These are phyloP conservation scores for Tetragonula clypearis DNA, from an alignment of 1,140 invertebrate genomes.

Conservation along the genomic window DNA sequence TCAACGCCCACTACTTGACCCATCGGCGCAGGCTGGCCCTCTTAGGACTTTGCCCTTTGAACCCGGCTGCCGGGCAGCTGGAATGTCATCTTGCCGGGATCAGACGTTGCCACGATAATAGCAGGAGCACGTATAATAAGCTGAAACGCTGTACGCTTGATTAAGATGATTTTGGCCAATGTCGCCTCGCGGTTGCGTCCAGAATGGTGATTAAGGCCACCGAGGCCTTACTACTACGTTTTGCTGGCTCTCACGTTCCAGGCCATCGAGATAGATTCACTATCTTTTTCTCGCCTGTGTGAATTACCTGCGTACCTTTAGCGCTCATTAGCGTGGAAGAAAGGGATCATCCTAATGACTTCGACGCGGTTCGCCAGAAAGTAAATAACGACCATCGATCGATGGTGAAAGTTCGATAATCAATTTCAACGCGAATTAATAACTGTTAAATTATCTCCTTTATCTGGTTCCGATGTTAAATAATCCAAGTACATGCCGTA, in stretches of 20 bases:
- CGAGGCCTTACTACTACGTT: neutral
- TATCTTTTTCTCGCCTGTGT: no score
- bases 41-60: conserved; percentile 47
- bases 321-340: no score
- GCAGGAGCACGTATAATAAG: conserved; percentile 11
- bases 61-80: neutral
- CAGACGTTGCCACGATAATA: conserved; percentile 23
- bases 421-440: no score
- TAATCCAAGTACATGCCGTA: no score
- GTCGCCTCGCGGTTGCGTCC: neutral
- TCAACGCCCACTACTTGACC: conserved; percentile 46
- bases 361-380: no score
- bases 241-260: neutral
- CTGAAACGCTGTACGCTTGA: conserved; percentile 4
- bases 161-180: conserved; percentile 3
- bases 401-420: no score
- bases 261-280: neutral
- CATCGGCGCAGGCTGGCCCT: conserved; percentile 15
- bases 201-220: neutral
- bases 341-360: no score
- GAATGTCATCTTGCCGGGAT: conserved; percentile 32
- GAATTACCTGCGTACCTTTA: no score
- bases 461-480: no score
- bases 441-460: no score
- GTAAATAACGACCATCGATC: no score